Conservation (phyloP, 2,888 invertebrate species). For the Chrysolina americana region DNA sequence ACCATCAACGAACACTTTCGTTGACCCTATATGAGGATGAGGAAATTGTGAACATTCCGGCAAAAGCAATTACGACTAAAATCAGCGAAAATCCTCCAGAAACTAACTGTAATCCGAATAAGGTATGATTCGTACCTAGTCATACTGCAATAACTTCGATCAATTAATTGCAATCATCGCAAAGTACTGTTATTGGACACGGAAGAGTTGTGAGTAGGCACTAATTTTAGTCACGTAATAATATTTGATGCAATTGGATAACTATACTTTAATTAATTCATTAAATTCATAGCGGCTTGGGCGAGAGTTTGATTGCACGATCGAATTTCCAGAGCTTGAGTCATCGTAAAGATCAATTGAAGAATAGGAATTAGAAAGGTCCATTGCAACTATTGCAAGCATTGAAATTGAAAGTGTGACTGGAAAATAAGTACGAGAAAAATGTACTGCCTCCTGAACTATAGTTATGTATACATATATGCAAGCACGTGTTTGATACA, state of each 20-base stretch:
- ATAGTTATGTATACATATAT: too few relatives aligned
- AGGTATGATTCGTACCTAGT: slow-evolving; percentile 19
- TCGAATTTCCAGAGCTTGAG: background rate
- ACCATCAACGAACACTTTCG: too few relatives aligned
- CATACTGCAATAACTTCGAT: slow-evolving; percentile 8
- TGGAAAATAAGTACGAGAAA: too few relatives aligned
- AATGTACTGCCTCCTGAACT: too few relatives aligned
- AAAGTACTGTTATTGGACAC: slow-evolving; percentile 14
- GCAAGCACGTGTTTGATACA: too few relatives aligned
- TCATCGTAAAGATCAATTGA: background rate
- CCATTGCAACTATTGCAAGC: too few relatives aligned
- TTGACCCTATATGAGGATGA: background rate
- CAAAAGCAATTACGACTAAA: background rate
- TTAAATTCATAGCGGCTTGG: background rate
- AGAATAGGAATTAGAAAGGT: background rate
- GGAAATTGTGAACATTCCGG: background rate
- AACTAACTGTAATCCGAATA: slow-evolving; percentile 15
- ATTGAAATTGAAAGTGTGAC: too few relatives aligned
- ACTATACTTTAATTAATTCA: background rate
- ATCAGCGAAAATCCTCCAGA: background rate
- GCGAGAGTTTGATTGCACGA: too few relatives aligned
- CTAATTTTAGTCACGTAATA: slow-evolving; percentile 4
- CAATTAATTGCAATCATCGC: slow-evolving; percentile 21
- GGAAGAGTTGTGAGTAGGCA: background rate
- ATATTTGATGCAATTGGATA: slow-evolving; percentile 4